Percentiles rank a stretch among this genome's conserved stretches.
These are phyloP conservation scores for Thamnophis elegans DNA, from an alignment of 2,797 vertebrate species.

Conservation along the genomic window DNA sequence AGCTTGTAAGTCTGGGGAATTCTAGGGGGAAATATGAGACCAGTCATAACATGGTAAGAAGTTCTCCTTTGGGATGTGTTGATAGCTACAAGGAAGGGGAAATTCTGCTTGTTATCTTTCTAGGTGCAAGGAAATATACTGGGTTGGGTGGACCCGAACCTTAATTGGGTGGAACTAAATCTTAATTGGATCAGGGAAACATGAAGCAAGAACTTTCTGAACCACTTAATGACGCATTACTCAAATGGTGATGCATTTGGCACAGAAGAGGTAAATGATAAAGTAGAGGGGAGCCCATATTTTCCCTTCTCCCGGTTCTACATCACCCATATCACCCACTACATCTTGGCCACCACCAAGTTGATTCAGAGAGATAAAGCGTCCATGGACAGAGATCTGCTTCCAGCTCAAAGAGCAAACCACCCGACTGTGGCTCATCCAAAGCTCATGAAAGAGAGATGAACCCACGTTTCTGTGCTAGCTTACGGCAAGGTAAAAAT, in stretches of 20 bases:
- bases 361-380: neutral
- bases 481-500: neutral
- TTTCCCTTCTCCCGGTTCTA: neutral
- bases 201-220: neutral
- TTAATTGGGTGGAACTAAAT: neutral
- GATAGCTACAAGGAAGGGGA: neutral
- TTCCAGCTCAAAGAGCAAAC: neutral
- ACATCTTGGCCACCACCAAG: conserved; percentile 10
- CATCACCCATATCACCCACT: neutral
- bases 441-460: neutral
- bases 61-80: neutral
- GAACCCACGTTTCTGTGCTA: neutral
- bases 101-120: neutral
- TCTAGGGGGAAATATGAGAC: neutral
- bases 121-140: neutral
- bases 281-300: too few relatives aligned
- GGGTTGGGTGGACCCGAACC: neutral
- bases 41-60: neutral
- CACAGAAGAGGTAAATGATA: neutral
- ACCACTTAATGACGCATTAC: neutral
- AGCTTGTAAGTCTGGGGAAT: neutral
- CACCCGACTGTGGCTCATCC: neutral
- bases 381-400: neutral
- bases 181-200: neutral
- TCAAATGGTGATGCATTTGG: neutral